Evolutionary conservation across 2,797 vertebrate genomes (phyloP), one percentile per base, ranked within the genome.

Genomic region (Alosa sapidissima): DNA sequence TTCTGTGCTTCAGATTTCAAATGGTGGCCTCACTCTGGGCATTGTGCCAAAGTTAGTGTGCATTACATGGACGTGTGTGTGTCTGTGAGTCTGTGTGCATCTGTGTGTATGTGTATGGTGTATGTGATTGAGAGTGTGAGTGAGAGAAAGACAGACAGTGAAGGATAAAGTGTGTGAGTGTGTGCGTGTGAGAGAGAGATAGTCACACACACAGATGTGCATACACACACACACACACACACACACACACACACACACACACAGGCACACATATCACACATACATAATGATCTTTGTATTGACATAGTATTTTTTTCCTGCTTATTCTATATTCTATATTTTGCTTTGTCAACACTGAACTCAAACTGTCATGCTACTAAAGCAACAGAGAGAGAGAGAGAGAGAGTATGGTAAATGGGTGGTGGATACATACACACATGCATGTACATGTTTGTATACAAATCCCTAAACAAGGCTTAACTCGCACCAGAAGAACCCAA

Each of bases 1-100:
- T 21, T 36, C 36, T 41, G 68, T 41, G 28, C 68, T 78, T 78
- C 72, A 78, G 16, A 45, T 78, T 78, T 78, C 72, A 78, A 78
- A 47, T 45, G 41, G 36, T 78, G 19, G 72, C 72, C 41, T 19
- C 5, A 47, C 36, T 45, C 72, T 78, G 45, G 72, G 72, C 72
- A 78, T 33, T 75, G 68, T 78, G 36, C 72, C 36, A 16, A 78
- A 21, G 5, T 45, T 78, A 16, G 72, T 78, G 72, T 78, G 41
- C 16, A 21, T 78, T 47, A 78, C 72, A 78, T 21, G 36, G 7
- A 10, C 36, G 72, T 47, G 72, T 47, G 72, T 47, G 72, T 78
- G 72, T 78, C 36, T 75, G 68, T 75, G 65, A 14, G 28, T 36
- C 28, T 36, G 62, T 68, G 62, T 68, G 24, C 33, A 24, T 68